Conservation (phyloP, 2,797 vertebrate genomes). For the Sebastes nivosus region DNA sequence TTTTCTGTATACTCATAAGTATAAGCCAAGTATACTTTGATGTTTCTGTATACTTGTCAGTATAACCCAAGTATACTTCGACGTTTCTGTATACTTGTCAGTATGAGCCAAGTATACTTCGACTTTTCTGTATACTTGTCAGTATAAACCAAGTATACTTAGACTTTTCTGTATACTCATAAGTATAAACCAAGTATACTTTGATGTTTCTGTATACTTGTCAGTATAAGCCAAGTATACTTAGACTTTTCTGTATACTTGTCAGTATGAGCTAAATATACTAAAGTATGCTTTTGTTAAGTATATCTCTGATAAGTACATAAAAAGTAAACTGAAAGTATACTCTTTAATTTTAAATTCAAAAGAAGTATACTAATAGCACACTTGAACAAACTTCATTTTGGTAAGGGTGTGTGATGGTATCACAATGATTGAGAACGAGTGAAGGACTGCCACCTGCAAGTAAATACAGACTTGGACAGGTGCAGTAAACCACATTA, state of each 20-base stretch:
- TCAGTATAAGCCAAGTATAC: too few species aligned
- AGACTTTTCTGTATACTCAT: too few species aligned
- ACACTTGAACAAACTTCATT: background rate
- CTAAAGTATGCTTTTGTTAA: too few species aligned
- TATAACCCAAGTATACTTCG: rapidly evolving
- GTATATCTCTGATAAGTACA: too few species aligned
- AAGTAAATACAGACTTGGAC: background rate
- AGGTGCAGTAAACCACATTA: constrained; percentile 32
- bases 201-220: rapidly evolving
- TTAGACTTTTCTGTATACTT: too few species aligned
- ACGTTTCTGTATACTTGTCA: rapidly evolving
- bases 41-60: rapidly evolving
- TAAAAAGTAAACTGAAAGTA: too few species aligned
- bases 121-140: rapidly evolving
- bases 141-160: too few species aligned
- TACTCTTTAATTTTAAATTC: too few species aligned
- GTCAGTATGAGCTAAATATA: too few species aligned
- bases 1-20: too few species aligned
- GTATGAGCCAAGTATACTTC: rapidly evolving
- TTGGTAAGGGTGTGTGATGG: background rate
- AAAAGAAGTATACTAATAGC: background rate
- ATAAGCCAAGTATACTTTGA: rapidly evolving
- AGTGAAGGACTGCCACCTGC: constrained; percentile 8
- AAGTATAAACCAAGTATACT: too few species aligned
- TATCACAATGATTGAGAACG: background rate